These are phyloP conservation scores for Ophthalmolycus amberensis DNA, from an alignment of 2,113 vertebrate genomes.

Conservation along the genomic window DNA sequence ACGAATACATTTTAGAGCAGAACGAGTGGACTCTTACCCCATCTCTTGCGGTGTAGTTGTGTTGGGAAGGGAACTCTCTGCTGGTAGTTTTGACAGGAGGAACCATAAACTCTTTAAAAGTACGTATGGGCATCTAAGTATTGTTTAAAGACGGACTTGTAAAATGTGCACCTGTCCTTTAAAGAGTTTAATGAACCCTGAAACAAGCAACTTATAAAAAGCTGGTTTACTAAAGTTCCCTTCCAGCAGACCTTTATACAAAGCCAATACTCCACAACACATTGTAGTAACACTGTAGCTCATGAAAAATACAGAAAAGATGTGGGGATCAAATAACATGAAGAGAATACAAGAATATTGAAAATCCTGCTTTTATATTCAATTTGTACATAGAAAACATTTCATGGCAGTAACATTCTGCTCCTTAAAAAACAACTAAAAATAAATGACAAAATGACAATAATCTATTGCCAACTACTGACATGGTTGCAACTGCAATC, in stretches of 20 bases:
- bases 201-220: background rate
- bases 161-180: background rate
- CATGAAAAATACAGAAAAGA: background rate
- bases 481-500: background rate
- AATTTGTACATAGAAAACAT: background rate
- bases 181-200: background rate
- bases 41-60: background rate
- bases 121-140: background rate
- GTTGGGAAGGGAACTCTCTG: background rate
- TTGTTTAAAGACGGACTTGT: background rate
- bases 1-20: no score
- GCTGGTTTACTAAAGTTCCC: background rate
- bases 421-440: background rate
- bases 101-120: background rate
- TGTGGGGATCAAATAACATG: background rate
- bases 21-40: background rate
- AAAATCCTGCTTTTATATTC: constrained; percentile 17
- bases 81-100: background rate
- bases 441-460: background rate
- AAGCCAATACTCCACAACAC: background rate
- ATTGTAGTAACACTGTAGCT: background rate
- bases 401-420: background rate
- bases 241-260: background rate
- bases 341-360: background rate
- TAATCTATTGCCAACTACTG: background rate